phyloP scores from a whole-genome alignment of 2,797 vertebrate species.

The Eulemur albifrons region DNA sequence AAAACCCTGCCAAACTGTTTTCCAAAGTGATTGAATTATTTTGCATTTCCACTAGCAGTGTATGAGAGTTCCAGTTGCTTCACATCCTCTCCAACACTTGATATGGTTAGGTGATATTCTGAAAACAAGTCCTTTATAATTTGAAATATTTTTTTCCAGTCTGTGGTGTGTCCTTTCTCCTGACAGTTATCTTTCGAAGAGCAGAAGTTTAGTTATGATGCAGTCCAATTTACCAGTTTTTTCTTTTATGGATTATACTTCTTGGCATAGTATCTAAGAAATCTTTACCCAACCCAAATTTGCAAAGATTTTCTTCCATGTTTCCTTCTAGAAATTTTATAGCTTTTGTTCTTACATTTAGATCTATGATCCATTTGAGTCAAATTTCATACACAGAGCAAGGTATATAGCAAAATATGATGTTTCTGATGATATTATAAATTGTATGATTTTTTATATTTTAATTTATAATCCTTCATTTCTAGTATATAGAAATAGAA shows the following conservation, averaged over 20 bases:
- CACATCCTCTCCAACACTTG: not conserved
- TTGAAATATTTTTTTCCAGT: not conserved
- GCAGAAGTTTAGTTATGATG: not conserved
- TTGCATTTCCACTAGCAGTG: not conserved
- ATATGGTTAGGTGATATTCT: not conserved
- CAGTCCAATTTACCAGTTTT: not conserved
- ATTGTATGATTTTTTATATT: not conserved
- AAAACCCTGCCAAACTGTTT: not conserved
- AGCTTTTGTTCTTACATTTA: not conserved
- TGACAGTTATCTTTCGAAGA: not conserved
- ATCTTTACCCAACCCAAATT: no score
- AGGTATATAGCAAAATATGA: not conserved
- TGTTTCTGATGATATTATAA: not conserved
- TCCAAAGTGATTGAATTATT: not conserved
- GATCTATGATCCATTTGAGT: not conserved
- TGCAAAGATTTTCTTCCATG: no score
- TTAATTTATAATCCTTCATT: not conserved
- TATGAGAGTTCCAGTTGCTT: not conserved
- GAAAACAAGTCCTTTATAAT: not conserved
- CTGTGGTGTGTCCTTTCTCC: not conserved
- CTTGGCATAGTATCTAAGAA: not conserved
- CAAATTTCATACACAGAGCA: not conserved
- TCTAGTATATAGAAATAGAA: not conserved
- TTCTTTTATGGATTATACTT: not conserved
- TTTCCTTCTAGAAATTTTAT: no score